These are phyloP conservation scores for Caenorhabditis japonica DNA, from an alignment of 2,888 invertebrate genomes.

Conservation along the genomic window DNA sequence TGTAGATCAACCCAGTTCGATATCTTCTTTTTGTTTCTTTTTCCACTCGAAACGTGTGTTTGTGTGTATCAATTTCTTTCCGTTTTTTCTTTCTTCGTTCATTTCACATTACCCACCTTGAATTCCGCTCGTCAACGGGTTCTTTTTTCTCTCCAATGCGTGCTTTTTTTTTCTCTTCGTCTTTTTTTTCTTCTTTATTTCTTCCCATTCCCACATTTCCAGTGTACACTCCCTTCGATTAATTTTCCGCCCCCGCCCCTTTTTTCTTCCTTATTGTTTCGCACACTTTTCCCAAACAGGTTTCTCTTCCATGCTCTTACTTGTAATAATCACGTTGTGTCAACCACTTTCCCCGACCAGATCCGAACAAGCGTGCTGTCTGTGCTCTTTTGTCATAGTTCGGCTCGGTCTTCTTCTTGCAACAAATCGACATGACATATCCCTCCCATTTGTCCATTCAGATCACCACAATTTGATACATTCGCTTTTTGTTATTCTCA, in stretches of 20 bases:
- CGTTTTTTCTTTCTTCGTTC: constrained; percentile 4
- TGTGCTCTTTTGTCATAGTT: constrained; percentile 3
- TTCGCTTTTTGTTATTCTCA: no score
- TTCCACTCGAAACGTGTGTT: constrained; percentile 3
- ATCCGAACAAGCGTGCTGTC: constrained; percentile 14
- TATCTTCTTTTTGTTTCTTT: constrained; percentile 15
- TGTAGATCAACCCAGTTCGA: constrained; percentile 5
- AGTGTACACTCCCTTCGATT: constrained; percentile 23
- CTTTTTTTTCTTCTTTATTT: neutral
- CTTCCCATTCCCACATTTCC: constrained; percentile 18
- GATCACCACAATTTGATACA: no score
- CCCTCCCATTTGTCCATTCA: constrained; percentile 25
- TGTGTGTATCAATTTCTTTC: constrained; percentile 29
- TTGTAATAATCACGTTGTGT: constrained; percentile 50
- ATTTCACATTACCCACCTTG: constrained; percentile 31
- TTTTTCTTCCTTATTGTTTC: constrained; percentile 9
- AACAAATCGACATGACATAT: constrained; percentile 51
- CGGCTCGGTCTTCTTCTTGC: constrained; percentile 25
- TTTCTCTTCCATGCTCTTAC: constrained; percentile 23
- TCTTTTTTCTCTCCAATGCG: constrained; percentile 14
- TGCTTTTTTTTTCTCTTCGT: constrained; percentile 28
- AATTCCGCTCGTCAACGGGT: constrained; percentile 24
- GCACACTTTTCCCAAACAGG: constrained; percentile 26
- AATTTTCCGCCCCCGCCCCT: constrained; percentile 1
- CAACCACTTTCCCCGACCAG: constrained; percentile 19